Percentiles rank a stretch among this genome's conserved stretches.
These are phyloP conservation scores for Chlorodrepanis virens DNA, from an alignment of 2,113 vertebrate genomes.

Conservation along the genomic window DNA sequence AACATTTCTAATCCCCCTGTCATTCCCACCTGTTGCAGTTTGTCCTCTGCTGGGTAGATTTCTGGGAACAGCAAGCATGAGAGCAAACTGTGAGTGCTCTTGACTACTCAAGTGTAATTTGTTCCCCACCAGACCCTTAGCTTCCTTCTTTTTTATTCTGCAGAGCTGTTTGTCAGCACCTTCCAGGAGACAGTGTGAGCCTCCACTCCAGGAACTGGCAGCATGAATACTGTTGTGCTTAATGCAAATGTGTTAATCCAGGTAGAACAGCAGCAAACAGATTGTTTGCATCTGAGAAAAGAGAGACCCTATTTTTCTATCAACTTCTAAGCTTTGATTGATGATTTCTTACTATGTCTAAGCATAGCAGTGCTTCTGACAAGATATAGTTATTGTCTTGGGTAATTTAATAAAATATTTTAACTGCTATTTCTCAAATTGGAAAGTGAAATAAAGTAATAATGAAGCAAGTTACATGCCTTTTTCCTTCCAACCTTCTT, in stretches of 20 bases:
- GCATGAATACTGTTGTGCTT: not conserved
- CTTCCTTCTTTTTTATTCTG: not conserved
- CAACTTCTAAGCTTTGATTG: not conserved
- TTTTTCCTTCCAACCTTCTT: not conserved
- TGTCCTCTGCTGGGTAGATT: not conserved
- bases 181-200: not conserved
- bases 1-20: not conserved
- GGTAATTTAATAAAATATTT: not conserved
- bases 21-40: conserved; percentile 33
- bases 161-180: not conserved
- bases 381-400: not conserved
- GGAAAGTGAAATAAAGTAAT: conserved; percentile 30
- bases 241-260: not conserved
- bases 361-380: not conserved
- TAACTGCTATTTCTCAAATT: not conserved
- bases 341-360: not conserved
- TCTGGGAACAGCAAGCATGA: not conserved
- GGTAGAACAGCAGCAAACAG: not conserved
- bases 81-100: not conserved
- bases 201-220: not conserved
- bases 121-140: not conserved
- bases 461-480: not conserved
- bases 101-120: not conserved
- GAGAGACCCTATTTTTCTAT: not conserved
- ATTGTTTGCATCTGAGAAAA: not conserved